These are phyloP conservation scores for Cephus pygmeus DNA, from an alignment of 2,888 invertebrate genomes.

Conservation along the genomic window DNA sequence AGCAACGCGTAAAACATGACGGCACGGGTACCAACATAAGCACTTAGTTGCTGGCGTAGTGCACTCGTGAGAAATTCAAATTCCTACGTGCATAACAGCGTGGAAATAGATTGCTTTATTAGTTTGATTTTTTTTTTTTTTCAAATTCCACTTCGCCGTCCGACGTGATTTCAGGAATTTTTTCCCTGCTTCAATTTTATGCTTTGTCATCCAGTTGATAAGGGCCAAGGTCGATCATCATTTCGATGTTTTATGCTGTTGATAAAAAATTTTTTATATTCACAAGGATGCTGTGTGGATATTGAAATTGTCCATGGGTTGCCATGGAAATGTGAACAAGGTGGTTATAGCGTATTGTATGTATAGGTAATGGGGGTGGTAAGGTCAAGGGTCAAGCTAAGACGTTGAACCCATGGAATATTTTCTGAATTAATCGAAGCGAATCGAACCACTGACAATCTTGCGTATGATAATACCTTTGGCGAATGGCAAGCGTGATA, in stretches of 20 bases:
- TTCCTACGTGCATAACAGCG: background rate
- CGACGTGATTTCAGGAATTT: background rate
- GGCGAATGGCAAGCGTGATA: background rate
- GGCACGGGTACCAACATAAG: background rate
- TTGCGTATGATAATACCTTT: background rate
- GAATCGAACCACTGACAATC: background rate
- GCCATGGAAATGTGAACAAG: background rate
- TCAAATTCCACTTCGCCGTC: background rate
- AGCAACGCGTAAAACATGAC: conserved; percentile 17
- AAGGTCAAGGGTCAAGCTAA: background rate
- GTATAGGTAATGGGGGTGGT: background rate
- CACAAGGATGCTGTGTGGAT: background rate
- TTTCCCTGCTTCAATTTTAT: background rate
- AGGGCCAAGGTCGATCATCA: background rate
- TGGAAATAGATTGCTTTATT: background rate
- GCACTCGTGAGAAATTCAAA: background rate
- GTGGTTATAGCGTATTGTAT: background rate
- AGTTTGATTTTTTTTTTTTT: background rate
- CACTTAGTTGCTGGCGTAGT: background rate
- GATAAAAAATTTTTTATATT: background rate
- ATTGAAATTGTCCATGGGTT: background rate
- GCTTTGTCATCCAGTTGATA: background rate
- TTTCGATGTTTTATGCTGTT: background rate
- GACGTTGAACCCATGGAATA: background rate
- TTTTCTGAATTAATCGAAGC: conserved; percentile 5